Base-by-base conservation (phyloP, 2,797 vertebrate genomes). In the Lophotriccus pileatus region DNA sequence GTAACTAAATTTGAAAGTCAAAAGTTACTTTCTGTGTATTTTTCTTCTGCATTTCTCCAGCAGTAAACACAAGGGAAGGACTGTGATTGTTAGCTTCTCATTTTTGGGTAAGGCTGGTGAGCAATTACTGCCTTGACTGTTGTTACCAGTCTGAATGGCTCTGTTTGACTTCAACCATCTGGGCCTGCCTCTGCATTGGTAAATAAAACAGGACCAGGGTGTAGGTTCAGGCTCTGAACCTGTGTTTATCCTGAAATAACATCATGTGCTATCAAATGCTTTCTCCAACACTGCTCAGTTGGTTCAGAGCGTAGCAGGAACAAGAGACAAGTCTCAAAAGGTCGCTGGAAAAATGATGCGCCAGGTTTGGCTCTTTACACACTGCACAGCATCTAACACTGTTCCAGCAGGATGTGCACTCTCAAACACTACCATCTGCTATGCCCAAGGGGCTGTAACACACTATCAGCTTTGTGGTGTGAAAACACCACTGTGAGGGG, bases 291-390 rank as follows among this genome's bases (percentile, higher is more conserved):
- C 28, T 59, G 22, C 39, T 67, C 20, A 23, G 17, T 34, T 47
- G 41, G 7, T 50, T 79, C 19, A 59, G 47, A 76, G 47, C 14
- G 9, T 73, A 12, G 7, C 21, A 53, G 6, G 25, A 37, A 37
- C 14, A 22, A 69, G n/a, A 66, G 36, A 23, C 30, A 82, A 84
- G 27, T 47, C 74, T 27, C 47, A 81, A 30, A 59, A 90, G 34
- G 19, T 43, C 2, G 0, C 28, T 83, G 0, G 2, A n/a, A 64
- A 18, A 78, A 14, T 8, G 62, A 69, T 20, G 7, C 30, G 55
- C 39, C 27, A 47, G 14, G 16, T 76, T 67, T 79, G 56, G 36
- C 32, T 59, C n/a, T 79, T 87, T 28, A 37, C 39, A 34, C 2
- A 2, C 49, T 58, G 18, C 25, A 17, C 28, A 76, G 25, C 12